Conservation (phyloP, 2,888 invertebrate species). For the Dolomedes plantarius region DNA sequence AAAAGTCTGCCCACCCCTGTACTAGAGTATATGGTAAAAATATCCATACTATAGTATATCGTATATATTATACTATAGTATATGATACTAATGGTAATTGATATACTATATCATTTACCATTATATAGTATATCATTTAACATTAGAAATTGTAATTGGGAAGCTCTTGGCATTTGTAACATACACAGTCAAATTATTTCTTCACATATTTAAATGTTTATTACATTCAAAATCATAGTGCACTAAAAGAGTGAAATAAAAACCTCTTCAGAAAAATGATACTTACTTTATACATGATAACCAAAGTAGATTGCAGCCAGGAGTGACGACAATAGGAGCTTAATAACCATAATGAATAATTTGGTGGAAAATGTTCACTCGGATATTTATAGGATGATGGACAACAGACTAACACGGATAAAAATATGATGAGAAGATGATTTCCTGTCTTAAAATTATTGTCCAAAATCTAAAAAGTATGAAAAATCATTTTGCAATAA, state of each 20-base stretch:
- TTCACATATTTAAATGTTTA: too few relatives aligned
- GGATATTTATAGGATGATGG: slow-evolving; percentile 84
- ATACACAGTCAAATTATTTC: too few relatives aligned
- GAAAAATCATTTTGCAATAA: not conserved
- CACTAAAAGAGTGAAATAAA: slow-evolving; percentile 17
- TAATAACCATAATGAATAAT: slow-evolving; percentile 90
- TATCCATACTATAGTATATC: too few relatives aligned
- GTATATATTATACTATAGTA: too few relatives aligned
- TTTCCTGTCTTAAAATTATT: slow-evolving; percentile 96
- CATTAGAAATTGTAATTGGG: too few relatives aligned
- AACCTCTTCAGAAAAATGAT: not conserved
- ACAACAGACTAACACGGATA: slow-evolving; percentile 87
- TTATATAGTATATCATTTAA: too few relatives aligned
- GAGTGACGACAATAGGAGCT: slow-evolving; percentile 90
- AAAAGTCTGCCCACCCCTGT: too few relatives aligned
- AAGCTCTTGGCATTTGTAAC: too few relatives aligned
- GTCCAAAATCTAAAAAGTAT: slow-evolving; percentile 83
- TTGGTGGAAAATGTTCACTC: slow-evolving; percentile 81
- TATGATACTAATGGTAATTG: too few relatives aligned
- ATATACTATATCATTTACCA: too few relatives aligned
- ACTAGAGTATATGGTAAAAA: too few relatives aligned
- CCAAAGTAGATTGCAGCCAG: slow-evolving; percentile 95
- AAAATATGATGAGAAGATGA: slow-evolving; percentile 88
- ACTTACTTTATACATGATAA: slow-evolving; percentile 93
- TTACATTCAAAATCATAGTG: slow-evolving; percentile 79